Evolutionary conservation across 2,113 vertebrate genomes (phyloP).

Genomic region (Xiphophorus maculatus): DNA sequence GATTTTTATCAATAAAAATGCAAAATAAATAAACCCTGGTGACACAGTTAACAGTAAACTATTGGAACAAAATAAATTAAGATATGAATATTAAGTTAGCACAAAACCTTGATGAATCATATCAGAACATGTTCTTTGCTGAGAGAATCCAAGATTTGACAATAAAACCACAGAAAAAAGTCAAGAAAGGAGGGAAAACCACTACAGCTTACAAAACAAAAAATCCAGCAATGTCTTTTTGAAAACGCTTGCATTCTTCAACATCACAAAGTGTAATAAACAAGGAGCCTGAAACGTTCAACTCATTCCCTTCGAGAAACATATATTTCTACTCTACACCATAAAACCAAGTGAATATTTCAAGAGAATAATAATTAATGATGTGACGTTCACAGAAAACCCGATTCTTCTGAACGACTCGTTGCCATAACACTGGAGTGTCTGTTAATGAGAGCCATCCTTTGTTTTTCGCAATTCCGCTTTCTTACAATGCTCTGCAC

Average conservation of each 20-base stretch:
- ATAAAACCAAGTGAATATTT: neutral
- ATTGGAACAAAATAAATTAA: too few relatives aligned
- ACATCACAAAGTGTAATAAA: neutral
- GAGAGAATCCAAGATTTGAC: neutral
- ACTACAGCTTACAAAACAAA: neutral
- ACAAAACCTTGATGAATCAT: neutral
- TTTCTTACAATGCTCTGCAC: too few relatives aligned
- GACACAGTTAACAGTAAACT: too few relatives aligned
- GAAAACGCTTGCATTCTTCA: neutral
- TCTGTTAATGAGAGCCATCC: too few relatives aligned
- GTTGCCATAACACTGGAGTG: too few relatives aligned
- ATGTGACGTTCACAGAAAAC: too few relatives aligned
- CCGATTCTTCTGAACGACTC: too few relatives aligned
- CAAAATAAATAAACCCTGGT: too few relatives aligned
- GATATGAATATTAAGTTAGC: too few relatives aligned
- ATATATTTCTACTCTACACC: neutral
- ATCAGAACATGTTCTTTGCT: neutral
- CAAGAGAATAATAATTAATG: neutral
- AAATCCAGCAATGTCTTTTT: neutral
- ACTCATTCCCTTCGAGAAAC: neutral
- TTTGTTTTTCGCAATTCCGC: too few relatives aligned
- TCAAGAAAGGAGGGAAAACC: neutral
- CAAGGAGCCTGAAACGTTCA: neutral
- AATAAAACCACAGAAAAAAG: neutral
- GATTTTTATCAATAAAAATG: too few relatives aligned